Base-by-base conservation (phyloP, 2,888 invertebrate species). In the Matsumyia berberina region DNA sequence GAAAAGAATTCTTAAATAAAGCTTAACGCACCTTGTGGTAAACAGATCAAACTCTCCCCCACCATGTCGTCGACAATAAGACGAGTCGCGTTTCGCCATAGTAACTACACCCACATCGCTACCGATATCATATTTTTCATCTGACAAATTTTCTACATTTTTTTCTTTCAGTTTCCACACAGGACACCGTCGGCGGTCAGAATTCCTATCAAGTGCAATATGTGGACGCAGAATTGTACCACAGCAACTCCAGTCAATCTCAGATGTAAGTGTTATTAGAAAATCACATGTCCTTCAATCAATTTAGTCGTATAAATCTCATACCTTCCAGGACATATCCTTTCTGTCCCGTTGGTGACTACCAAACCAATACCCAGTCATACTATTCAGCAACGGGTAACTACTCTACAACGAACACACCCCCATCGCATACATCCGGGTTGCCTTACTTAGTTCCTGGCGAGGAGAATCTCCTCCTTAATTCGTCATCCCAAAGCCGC, bases 291-390 rank as follows among this genome's bases (percentile, higher is more conserved):
- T 44, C 42, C 15, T 8, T 44, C 8, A 15, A 35, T 1, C 17
- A 37, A 37, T 11, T 17, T 24, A 8, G 8, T 9, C 15, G 15
- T 24, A 35, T 24, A 57, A 12, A 60, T 51, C 8, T 8, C 1
- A 11, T 49, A 12, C 11, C 46, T 39, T 53, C n/a, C 86, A 95
- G 95, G 95, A 94, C 95, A 89, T 95, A 95, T 93, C 96, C 96
- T 80, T 95, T 96, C 66, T 96, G 96, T 89, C 94, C 95, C 55
- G 95, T 96, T 85, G 95, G 95, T 11, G 95, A 95, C 82, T 92
- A 92, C 77, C 90, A 91, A 77, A 82, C 90, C 69, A 90, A 89
- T 86, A 91, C 90, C 37, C 92, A 92, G 90, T 96, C 94, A 91
- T 97, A 94, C 92, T 95, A 94, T 87, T 94, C 93, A 90, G 88